Evolutionary conservation across 2,888 invertebrate species (phyloP).

Genomic region (Orthosia incerta): DNA sequence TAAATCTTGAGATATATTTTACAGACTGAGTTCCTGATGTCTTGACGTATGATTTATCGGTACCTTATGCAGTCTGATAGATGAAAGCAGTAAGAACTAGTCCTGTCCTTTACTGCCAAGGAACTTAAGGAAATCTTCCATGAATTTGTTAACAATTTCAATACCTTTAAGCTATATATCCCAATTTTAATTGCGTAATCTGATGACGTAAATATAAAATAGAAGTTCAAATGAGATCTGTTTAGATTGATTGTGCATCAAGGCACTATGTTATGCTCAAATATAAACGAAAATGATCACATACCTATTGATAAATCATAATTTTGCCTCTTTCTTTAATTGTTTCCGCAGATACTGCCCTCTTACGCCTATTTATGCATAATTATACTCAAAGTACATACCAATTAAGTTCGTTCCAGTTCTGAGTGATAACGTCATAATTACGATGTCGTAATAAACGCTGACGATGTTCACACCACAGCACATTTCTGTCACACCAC

Average conservation of each 20-base stretch:
- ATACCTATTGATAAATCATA: neutral
- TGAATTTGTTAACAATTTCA: neutral
- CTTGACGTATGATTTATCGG: neutral
- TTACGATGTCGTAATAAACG: slow-evolving; percentile 51
- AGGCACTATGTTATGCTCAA: neutral
- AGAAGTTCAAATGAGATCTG: no score
- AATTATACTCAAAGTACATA: slow-evolving; percentile 17
- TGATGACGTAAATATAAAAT: no score
- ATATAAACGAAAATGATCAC: neutral
- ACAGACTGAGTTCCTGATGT: neutral
- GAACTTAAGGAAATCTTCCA: neutral
- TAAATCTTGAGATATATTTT: slow-evolving; percentile 40
- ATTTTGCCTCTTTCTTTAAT: neutral
- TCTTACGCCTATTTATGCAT: neutral
- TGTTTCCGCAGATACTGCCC: no score
- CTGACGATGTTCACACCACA: slow-evolving; percentile 50
- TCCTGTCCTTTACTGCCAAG: neutral
- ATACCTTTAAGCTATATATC: neutral
- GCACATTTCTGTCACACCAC: slow-evolving; percentile 22
- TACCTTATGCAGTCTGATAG: neutral
- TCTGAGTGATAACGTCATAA: slow-evolving; percentile 47
- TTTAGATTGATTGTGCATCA: neutral
- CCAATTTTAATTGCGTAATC: neutral
- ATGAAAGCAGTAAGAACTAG: neutral
- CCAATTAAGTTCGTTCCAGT: slow-evolving; percentile 50